These are phyloP conservation scores for Thinocorus orbignyianus DNA, from an alignment of 2,113 vertebrate genomes.

Conservation along the genomic window DNA sequence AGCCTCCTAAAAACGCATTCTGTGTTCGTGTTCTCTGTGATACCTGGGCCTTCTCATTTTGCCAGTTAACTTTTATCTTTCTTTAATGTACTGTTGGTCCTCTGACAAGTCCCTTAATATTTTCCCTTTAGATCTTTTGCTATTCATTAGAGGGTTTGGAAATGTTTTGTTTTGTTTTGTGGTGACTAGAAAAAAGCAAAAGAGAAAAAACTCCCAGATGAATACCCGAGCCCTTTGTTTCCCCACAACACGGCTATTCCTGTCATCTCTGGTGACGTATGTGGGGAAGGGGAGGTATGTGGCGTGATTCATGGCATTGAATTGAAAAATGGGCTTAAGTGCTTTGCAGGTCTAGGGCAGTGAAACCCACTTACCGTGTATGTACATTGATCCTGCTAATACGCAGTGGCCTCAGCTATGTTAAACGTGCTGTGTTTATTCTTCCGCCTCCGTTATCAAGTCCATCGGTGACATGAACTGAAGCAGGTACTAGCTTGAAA, in stretches of 20 bases:
- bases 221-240: neutral
- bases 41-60: neutral
- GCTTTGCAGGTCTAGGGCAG: neutral
- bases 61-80: neutral
- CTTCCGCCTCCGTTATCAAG: neutral
- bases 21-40: neutral
- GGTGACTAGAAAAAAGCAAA: neutral
- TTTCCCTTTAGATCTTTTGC: neutral
- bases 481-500: neutral
- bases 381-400: neutral
- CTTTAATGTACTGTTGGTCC: neutral
- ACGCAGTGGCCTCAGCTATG: accelerated
- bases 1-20: neutral
- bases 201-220: neutral
- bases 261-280: neutral
- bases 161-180: neutral
- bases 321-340: neutral
- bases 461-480: neutral
- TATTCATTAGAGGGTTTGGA: neutral
- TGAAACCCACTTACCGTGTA: neutral
- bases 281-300: neutral
- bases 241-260: neutral
- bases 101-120: neutral
- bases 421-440: neutral
- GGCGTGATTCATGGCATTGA: neutral